Conservation (phyloP, 2,888 invertebrate species). For the Neuroscelio doddi region DNA sequence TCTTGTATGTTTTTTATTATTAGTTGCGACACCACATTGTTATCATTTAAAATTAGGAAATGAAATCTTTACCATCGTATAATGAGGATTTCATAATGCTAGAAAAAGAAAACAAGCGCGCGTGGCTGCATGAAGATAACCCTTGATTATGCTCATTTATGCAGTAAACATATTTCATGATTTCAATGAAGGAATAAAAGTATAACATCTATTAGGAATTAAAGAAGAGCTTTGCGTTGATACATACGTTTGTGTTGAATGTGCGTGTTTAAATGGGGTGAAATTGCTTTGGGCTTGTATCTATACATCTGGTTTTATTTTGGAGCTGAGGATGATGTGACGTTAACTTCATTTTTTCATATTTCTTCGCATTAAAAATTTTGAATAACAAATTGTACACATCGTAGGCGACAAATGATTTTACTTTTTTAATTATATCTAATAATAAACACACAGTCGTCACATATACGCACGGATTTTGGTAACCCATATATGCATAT, state of each 20-base stretch:
- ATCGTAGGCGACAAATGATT: constrained; percentile 50
- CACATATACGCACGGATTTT: constrained; percentile 58
- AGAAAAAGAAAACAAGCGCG: too few species aligned
- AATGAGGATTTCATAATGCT: too few species aligned
- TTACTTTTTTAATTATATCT: constrained; percentile 51
- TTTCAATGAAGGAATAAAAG: constrained; percentile 50
- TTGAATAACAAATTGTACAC: constrained; percentile 54
- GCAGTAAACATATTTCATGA: too few species aligned
- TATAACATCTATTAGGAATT: constrained; percentile 45
- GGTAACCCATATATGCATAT: constrained; percentile 43
- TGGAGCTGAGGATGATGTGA: constrained; percentile 48
- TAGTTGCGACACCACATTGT: too few species aligned
- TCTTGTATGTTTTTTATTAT: too few species aligned
- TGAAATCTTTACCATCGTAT: too few species aligned
- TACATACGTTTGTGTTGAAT: constrained; percentile 51
- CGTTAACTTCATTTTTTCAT: constrained; percentile 22
- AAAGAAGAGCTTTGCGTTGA: constrained; percentile 25
- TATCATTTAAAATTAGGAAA: too few species aligned
- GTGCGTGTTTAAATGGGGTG: constrained; percentile 65
- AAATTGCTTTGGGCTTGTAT: constrained; percentile 48
- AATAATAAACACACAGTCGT: constrained; percentile 64
- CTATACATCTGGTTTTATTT: constrained; percentile 36
- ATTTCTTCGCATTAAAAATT: constrained; percentile 46
- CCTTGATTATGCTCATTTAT: too few species aligned
- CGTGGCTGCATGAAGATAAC: too few species aligned